Evolutionary conservation across 2,888 invertebrate genomes (phyloP).

Genomic region (Acanthoscelides obtectus): DNA sequence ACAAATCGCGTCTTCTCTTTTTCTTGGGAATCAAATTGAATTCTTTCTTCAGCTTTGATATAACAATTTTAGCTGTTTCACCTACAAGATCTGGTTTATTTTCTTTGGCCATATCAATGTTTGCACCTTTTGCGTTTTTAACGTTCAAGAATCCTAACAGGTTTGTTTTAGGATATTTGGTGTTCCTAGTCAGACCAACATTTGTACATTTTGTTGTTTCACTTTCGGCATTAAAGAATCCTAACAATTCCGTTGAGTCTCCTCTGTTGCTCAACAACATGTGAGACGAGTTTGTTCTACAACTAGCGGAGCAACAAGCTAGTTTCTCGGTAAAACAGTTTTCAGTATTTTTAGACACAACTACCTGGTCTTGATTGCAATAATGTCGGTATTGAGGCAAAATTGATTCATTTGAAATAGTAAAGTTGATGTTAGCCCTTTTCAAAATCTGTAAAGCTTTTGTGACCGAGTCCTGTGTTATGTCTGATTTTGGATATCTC

Average conservation of each 20-base stretch:
- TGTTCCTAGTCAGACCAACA: no score
- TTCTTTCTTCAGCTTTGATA: not conserved
- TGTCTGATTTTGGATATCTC: not conserved
- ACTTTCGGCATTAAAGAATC: conserved; percentile 25
- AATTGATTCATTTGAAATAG: conserved; percentile 27
- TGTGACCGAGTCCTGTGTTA: conserved; percentile 17
- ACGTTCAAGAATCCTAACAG: no score
- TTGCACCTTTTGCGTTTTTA: no score
- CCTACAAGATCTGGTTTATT: not conserved
- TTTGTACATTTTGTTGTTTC: conserved; percentile 15
- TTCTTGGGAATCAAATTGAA: not conserved
- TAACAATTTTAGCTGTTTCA: conserved; percentile 2
- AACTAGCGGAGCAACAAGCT: conserved; percentile 3
- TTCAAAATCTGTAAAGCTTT: conserved; percentile 26
- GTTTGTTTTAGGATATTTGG: not conserved
- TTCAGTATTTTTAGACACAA: not conserved
- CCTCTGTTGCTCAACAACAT: conserved; percentile 18
- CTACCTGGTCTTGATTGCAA: not conserved
- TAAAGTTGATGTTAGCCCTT: conserved; percentile 30
- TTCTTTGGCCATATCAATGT: no score
- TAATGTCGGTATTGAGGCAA: not conserved
- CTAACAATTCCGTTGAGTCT: conserved; percentile 19
- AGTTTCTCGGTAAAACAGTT: conserved; percentile 14
- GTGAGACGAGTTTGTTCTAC: conserved; percentile 8
- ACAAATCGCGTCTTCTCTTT: not conserved